Evolutionary conservation across 2,113 vertebrate genomes (phyloP).

Genomic region (Dolichotis patagonum): DNA sequence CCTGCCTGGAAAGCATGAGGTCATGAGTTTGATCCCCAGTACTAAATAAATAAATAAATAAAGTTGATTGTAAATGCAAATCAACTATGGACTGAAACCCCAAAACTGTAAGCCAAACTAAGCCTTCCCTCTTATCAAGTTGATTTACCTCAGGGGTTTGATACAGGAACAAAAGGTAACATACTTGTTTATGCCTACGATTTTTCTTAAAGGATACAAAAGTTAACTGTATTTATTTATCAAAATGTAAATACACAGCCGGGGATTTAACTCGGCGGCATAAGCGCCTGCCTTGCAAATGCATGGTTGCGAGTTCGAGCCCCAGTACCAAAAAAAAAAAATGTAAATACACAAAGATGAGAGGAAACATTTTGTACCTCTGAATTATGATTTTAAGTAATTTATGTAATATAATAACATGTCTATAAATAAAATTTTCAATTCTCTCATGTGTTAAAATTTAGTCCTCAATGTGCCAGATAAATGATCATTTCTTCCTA

Average conservation of each 20-base stretch:
- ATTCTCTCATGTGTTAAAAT: background rate
- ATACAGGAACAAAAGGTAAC: background rate
- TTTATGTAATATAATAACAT: background rate
- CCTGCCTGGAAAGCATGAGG: too few species aligned
- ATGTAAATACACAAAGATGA: background rate
- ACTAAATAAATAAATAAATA: too few species aligned
- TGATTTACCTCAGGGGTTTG: background rate
- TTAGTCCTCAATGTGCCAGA: background rate
- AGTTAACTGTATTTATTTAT: background rate
- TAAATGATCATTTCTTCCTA: slow-evolving; percentile 10
- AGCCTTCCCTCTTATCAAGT: background rate
- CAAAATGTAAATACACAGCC: background rate
- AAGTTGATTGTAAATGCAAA: too few species aligned
- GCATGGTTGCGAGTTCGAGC: too few species aligned
- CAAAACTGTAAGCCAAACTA: background rate
- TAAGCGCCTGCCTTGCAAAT: too few species aligned
- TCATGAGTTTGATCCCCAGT: too few species aligned
- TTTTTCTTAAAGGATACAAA: slow-evolving; percentile 1
- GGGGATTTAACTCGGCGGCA: too few species aligned
- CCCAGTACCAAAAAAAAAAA: too few species aligned
- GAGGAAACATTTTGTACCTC: slow-evolving; percentile 1
- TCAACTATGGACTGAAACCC: background rate
- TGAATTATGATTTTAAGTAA: background rate
- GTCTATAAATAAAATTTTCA: background rate
- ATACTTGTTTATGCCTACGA: background rate